phyloP scores from a whole-genome alignment of 2,113 vertebrate genomes.

The Malurus melanocephalus region DNA sequence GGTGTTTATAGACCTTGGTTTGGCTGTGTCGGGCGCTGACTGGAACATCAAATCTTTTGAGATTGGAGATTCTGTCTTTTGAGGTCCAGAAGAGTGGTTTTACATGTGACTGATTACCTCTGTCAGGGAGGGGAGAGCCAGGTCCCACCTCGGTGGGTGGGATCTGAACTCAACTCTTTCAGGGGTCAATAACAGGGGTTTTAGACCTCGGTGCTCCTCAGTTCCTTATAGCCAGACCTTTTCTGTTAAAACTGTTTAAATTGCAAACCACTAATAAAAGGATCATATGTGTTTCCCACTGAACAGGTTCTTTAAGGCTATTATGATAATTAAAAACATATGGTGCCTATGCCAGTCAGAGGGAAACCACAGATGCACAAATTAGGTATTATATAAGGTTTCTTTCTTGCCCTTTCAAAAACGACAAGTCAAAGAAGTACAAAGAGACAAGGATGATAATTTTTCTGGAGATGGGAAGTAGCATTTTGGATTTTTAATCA shows the following conservation, averaged over 20 bases:
- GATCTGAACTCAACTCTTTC: slow-evolving; percentile 71
- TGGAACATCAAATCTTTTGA: slow-evolving; percentile 10
- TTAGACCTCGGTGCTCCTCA: slow-evolving; percentile 70
- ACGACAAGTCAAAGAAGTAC: slow-evolving; percentile 61
- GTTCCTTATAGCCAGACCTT: slow-evolving; percentile 71
- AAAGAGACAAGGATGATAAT: slow-evolving; percentile 55
- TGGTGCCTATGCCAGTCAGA: slow-evolving; percentile 78
- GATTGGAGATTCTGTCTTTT: slow-evolving; percentile 64
- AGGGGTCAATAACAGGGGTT: slow-evolving; percentile 73
- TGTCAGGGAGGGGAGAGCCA: slow-evolving; percentile 65
- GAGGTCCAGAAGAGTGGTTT: slow-evolving; percentile 66
- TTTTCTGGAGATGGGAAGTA: slow-evolving; percentile 43
- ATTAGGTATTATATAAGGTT: slow-evolving; percentile 85
- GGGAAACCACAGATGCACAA: slow-evolving; percentile 84
- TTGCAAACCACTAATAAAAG: slow-evolving; percentile 80
- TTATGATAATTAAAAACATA: slow-evolving; percentile 94
- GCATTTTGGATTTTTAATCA: slow-evolving; percentile 57
- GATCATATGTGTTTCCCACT: slow-evolving; percentile 76
- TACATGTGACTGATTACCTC: slow-evolving; percentile 82
- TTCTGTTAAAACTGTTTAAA: slow-evolving; percentile 81
- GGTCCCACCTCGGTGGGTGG: slow-evolving; percentile 75
- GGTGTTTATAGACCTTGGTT: slow-evolving; percentile 23
- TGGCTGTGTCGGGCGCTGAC: slow-evolving; percentile 20
- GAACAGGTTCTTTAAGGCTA: slow-evolving; percentile 91
- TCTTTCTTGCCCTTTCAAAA: slow-evolving; percentile 75